These are phyloP conservation scores for Radopholus similis DNA, from an alignment of 1,140 invertebrate species.

Conservation along the genomic window DNA sequence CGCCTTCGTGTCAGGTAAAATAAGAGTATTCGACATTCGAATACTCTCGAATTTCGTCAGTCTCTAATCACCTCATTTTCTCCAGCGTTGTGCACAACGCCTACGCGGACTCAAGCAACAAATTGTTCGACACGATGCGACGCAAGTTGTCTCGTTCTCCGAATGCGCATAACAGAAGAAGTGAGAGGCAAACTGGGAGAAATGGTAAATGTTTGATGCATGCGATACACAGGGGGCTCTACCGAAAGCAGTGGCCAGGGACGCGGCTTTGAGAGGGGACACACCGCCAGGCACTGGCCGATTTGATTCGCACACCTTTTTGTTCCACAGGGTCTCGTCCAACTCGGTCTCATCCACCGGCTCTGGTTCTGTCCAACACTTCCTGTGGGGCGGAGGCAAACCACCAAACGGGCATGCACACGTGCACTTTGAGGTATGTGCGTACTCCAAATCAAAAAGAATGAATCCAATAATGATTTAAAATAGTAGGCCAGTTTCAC, in stretches of 20 bases:
- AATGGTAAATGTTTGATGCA: not conserved
- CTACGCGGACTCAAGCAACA: slow-evolving; percentile 7
- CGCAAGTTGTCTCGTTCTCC: slow-evolving; percentile 11
- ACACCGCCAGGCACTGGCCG: not conserved
- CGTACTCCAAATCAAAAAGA: no score
- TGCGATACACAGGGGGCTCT: not conserved
- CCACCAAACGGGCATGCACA: no score
- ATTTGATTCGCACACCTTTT: not conserved
- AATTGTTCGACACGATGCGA: slow-evolving; percentile 15
- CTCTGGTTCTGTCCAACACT: slow-evolving; percentile 6
- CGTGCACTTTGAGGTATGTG: no score
- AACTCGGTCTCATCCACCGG: not conserved
- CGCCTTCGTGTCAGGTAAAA: slow-evolving; percentile 20
- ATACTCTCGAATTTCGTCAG: no score
- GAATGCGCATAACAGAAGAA: no score
- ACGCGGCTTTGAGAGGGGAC: slow-evolving; percentile 6
- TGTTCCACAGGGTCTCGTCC: not conserved
- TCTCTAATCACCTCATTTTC: no score
- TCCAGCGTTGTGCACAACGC: not conserved
- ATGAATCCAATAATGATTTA: no score
- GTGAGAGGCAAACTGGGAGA: not conserved
- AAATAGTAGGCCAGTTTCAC: no score
- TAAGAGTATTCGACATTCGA: not conserved
- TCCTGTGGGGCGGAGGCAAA: slow-evolving; percentile 15
- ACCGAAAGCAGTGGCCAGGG: not conserved